Evolutionary conservation across 92 coral and sea anemone species (phyloP), one percentile per base, ranked within the genome.

Genomic region (Nematostella vectensis): DNA sequence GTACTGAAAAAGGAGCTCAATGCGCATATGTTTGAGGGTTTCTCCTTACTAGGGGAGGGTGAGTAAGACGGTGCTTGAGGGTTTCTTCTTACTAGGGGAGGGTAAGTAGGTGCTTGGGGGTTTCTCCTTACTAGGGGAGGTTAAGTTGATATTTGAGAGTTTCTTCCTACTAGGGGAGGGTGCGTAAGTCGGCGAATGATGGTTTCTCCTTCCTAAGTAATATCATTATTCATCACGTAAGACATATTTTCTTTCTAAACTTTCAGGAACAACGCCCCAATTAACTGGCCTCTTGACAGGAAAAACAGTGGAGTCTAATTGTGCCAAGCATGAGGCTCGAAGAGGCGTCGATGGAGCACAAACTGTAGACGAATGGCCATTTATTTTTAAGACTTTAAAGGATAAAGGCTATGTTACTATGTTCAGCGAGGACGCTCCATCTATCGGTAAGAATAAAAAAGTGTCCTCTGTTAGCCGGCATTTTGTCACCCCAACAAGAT

Each of bases 241-340:
- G n/a, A n/a, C n/a, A n/a, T n/a, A n/a, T n/a, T n/a, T n/a, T n/a
- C n/a, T n/a, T n/a, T n/a, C n/a, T n/a, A n/a, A n/a, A n/a, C n/a
- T n/a, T n/a, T 33, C 21, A 45, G 51, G 73, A 11, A 77, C 84
- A 13, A 77, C 84, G 24, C 84, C 84, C 11, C 84, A 77, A 27
- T 43, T 77, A n/a, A 71, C 84, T 15, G 84, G 80, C 13, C 53
- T 77, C 61, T 59, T 77, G 53, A 77, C 84, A 42, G 84, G 84
- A 48, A 48, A 50, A 62, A 77, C 77, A 12, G 68, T 71, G 13
- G 79, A 77, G 17, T 68, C 70, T 28, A 68, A 68, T 23, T 68
- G 74, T 22, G 48, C 36, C 22, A 33, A 2, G 0, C 78, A 74
- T 10, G 84, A 77, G 57, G 84, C 74, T 0, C 63, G 84, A 22